Conservation (phyloP, 2,888 invertebrate species). For the Pollenia angustigena region DNA sequence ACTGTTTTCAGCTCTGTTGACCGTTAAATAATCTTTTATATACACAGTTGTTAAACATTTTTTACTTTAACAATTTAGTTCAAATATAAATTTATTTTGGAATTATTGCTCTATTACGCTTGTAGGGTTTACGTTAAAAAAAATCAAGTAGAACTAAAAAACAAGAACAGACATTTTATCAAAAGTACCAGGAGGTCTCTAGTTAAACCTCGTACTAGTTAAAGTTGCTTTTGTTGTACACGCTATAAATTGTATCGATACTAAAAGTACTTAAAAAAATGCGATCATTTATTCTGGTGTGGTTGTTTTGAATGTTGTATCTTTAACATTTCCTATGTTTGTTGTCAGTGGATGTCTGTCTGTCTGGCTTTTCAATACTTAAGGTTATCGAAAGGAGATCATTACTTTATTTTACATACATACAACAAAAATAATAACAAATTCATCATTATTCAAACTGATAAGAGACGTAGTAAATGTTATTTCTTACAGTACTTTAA, state of each 20-base stretch:
- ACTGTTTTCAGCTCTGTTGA: background rate
- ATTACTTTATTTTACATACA: slow-evolving; percentile 41
- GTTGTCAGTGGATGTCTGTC: slow-evolving; percentile 12
- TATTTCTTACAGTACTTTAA: background rate
- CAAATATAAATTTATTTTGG: background rate
- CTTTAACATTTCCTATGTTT: background rate
- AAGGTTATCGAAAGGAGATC: slow-evolving; percentile 61
- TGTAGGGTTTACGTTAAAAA: background rate
- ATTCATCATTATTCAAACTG: slow-evolving; percentile 31
- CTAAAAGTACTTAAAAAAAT: background rate
- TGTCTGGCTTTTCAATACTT: slow-evolving; percentile 45
- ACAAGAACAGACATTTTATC: background rate
- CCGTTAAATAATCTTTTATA: background rate
- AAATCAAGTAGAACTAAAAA: background rate
- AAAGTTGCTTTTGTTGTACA: background rate
- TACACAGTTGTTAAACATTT: background rate
- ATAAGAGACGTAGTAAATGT: slow-evolving; percentile 23
- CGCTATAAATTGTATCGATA: background rate
- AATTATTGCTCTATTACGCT: slow-evolving; percentile 21
- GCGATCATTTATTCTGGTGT: no score
- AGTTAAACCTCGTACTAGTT: background rate
- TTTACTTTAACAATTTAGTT: background rate
- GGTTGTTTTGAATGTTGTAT: background rate
- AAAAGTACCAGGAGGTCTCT: background rate
- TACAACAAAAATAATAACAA: slow-evolving; percentile 1